Conservation (phyloP, 1,140 invertebrate genomes). For the Magallana ariakensis region DNA sequence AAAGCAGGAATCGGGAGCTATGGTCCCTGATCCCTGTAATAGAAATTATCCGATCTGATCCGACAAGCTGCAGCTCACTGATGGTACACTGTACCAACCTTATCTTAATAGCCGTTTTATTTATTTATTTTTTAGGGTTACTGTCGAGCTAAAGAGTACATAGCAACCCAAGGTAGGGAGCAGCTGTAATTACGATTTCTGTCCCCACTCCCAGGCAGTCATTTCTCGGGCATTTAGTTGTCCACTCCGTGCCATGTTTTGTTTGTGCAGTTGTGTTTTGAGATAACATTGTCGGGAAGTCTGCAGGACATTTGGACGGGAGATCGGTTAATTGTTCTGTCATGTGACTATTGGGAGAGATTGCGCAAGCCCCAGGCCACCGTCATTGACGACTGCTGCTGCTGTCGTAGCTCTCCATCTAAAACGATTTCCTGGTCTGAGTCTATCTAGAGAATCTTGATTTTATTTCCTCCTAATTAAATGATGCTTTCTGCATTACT, state of each 20-base stretch:
- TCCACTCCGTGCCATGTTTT: background rate
- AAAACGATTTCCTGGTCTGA: background rate
- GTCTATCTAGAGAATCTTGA: background rate
- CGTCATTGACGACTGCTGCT: background rate
- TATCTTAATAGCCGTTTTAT: background rate
- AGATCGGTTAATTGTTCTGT: background rate
- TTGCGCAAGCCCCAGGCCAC: background rate
- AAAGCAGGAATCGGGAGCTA: too few species aligned
- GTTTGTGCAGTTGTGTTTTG: slow-evolving; percentile 1
- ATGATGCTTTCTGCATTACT: background rate
- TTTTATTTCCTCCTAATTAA: slow-evolving; percentile 5
- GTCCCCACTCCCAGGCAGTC: background rate
- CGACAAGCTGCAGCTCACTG: background rate
- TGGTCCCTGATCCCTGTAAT: too few species aligned
- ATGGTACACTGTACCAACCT: background rate
- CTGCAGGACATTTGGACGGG: background rate
- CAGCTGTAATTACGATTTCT: background rate
- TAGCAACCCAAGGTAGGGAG: slow-evolving; percentile 71
- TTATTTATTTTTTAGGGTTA: slow-evolving; percentile 63
- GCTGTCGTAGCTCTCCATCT: background rate
- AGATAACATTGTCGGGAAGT: slow-evolving; percentile 15
- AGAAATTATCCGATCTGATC: background rate
- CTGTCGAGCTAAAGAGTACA: slow-evolving; percentile 68
- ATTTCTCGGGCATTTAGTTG: background rate
- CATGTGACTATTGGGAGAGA: slow-evolving; percentile 34